Base-by-base conservation (phyloP, 2,888 invertebrate genomes). In the Alviniconcha strummeri region DNA sequence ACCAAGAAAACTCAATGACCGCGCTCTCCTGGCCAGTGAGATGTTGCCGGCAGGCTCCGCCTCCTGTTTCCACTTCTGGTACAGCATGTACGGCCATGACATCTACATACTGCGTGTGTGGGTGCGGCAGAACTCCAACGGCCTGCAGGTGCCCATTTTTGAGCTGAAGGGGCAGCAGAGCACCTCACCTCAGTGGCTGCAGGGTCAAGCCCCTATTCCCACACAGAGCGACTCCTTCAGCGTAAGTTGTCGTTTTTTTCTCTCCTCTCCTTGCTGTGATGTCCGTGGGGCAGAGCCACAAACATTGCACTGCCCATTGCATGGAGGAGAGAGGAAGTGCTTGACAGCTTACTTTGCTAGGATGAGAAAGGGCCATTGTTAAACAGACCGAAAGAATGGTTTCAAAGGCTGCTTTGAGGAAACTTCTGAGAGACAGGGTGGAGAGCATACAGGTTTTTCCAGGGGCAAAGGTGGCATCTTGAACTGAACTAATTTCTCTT, bases 1-100 rank as follows among this genome's bases (percentile, higher is more conserved):
- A 86, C 95, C 95, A 0, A 92, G 95, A 80, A 89, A 94, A 85
- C 94, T 95, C 1, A 95, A 95, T 2, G 95, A 95, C 88, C 93
- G 93, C 75, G 95, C 95, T 0, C 92, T 95, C 85, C 93, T 96
- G 9, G 74, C 89, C 56, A 90, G 90, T 8, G 86, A 86, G 9
- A 75, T 83, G 71, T 64, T 77, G 5, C 74, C 76, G 5, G 75
- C 84, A 36, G 83, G 83, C 0, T 81, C 82, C 54, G 85, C 82
- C 15, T 85, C 85, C 55, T 91, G 92, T 84, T 82, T 92, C 71
- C 88, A 87, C 9, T 93, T 93, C 87, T 93, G 90, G 89, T 93
- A 92, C 86, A 89, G 89, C 86, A 92, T 93, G 92, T 88, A 89
- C 85, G 92, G 92, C 5, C 79, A 57, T 52, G 84, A 80, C 69